phyloP scores from a whole-genome alignment of 2,113 vertebrate species.

The Motacilla tschutschensis region DNA sequence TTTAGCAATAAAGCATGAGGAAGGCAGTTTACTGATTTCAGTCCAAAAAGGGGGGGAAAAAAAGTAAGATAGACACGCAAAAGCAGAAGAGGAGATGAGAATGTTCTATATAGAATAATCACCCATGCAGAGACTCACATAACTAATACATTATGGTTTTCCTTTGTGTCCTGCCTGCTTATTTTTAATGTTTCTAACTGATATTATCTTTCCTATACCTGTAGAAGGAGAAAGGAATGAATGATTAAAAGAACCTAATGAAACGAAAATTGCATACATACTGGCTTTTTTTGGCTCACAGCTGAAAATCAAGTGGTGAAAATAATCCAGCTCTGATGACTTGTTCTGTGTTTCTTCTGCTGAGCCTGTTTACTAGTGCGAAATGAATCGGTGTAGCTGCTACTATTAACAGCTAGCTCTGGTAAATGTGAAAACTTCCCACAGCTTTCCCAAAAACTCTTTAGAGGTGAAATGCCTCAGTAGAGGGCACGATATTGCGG shows the following conservation, averaged over 20 bases:
- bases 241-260: neutral
- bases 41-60: neutral
- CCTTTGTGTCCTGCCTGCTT: neutral
- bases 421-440: neutral
- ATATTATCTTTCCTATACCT: neutral
- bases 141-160: neutral
- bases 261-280: neutral
- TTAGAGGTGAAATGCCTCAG: neutral
- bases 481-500: neutral
- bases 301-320: neutral
- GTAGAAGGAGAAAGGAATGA: neutral
- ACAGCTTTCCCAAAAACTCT: neutral
- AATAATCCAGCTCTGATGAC: neutral
- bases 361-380: neutral
- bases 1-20: neutral
- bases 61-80: fast-evolving
- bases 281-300: neutral
- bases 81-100: neutral
- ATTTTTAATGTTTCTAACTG: neutral
- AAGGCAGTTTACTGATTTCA: neutral
- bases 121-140: neutral
- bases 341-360: neutral
- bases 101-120: neutral
- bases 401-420: neutral
- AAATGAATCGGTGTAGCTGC: neutral